Percentiles rank a stretch among this genome's conserved stretches.
These are phyloP conservation scores for Numenius arquata DNA, from an alignment of 2,113 vertebrate genomes.

Conservation along the genomic window DNA sequence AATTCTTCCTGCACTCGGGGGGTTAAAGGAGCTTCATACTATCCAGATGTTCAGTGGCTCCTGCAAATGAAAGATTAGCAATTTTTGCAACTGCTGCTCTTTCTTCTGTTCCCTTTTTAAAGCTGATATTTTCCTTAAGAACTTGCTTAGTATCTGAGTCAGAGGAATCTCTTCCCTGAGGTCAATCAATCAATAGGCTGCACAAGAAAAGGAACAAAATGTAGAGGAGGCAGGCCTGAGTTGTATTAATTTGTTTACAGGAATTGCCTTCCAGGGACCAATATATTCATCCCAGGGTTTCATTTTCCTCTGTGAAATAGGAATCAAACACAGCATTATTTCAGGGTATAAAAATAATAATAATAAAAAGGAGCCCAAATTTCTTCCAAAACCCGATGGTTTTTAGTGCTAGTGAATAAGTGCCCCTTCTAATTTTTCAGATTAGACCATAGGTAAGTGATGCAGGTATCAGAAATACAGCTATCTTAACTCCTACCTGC, in stretches of 20 bases:
- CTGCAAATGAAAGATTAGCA: conserved; percentile 79
- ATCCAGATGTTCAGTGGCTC: conserved; percentile 78
- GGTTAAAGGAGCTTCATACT: conserved; percentile 71
- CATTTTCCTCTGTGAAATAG: conserved; percentile 42
- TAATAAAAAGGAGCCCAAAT: not conserved
- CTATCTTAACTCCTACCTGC: conserved; percentile 48
- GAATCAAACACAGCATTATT: conserved; percentile 50
- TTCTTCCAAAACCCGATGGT: not conserved
- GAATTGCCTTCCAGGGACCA: conserved; percentile 42
- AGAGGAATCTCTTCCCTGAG: conserved; percentile 76
- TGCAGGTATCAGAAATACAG: conserved; percentile 39
- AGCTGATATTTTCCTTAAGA: conserved; percentile 79
- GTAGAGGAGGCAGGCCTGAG: conserved; percentile 50
- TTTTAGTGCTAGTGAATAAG: not conserved
- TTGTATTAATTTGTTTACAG: conserved; percentile 72
- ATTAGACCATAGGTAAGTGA: conserved; percentile 5
- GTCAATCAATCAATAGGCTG: conserved; percentile 77
- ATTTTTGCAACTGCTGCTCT: conserved; percentile 75
- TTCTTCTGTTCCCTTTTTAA: conserved; percentile 68
- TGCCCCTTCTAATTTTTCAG: conserved; percentile 45
- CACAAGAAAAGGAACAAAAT: conserved; percentile 68
- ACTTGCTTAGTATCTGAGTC: conserved; percentile 76
- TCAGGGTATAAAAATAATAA: conserved; percentile 52
- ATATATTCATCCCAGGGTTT: conserved; percentile 34
- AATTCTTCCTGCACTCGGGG: conserved; percentile 74